Evolutionary conservation across 2,888 invertebrate genomes (phyloP), one percentile per base, ranked within the genome.

Genomic region (Marasmarcha lunaedactyla): DNA sequence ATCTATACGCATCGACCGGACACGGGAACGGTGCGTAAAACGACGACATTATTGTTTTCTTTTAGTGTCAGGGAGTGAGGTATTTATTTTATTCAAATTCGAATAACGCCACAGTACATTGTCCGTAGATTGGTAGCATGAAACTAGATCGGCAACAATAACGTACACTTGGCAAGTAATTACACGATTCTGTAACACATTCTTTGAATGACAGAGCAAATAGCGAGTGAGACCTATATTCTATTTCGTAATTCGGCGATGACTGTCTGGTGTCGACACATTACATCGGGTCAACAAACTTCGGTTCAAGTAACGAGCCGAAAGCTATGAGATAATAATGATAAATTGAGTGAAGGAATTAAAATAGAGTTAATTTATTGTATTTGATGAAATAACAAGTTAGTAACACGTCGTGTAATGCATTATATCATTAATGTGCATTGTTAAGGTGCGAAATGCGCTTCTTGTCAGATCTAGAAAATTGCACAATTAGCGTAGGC

Each of bases 351-450:
- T 47, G 45, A 48, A 54, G 43, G 55, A 51, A 61, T 66, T 63
- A 61, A 66, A 65, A 59, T 60, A 62, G 51, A 54, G 51, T 51
- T 57, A 30, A 3, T 30, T 11, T n/a, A 7, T 30, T 30, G 9
- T 11, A 7, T 30, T 30, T 30, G 9, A n/a, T 30, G 10, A 30
- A 30, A 30, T n/a, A 30, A 30, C 30, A 30, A 30, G 11, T 30
- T 30, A 30, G 4, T 62, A 73, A 61, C 51, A 52, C 56, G 56
- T 64, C 62, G 59, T 59, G 55, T 49, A 55, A 55, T 56, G 57
- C 51, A 57, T 73, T 71, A 61, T 63, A 62, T 66, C 65, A 72
- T 54, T 49, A 57, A 55, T 49, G 48, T 15, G 61, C 56, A 66
- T 71, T 71, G 63, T 60, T 62, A 71, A 70, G 56, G 52, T 55